phyloP scores from a whole-genome alignment of 30 jellyfish, hydroid and myxozoan genomes.

The Nemopilema nomurai region DNA sequence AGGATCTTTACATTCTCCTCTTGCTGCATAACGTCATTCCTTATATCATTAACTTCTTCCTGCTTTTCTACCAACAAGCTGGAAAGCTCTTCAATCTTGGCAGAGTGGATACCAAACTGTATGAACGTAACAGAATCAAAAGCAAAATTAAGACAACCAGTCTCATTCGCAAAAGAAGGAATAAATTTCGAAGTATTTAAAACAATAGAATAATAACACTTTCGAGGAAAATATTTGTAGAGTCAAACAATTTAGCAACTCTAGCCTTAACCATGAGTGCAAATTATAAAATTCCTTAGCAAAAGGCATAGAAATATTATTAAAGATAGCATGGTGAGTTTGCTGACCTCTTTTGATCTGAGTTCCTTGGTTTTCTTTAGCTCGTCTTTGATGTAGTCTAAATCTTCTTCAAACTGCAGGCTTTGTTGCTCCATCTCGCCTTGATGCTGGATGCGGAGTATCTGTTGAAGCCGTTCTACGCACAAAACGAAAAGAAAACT shows the following conservation, averaged over 20 bases:
- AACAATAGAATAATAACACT: too few relatives aligned
- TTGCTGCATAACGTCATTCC: slow-evolving; percentile 12
- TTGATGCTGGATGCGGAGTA: slow-evolving; percentile 70
- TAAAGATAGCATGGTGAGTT: too few relatives aligned
- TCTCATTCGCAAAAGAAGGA: neutral
- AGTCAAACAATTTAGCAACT: too few relatives aligned
- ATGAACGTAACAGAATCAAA: neutral
- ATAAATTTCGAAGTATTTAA: too few relatives aligned
- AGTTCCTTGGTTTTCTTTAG: slow-evolving; percentile 60
- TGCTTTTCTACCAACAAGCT: slow-evolving; percentile 37
- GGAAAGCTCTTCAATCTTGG: slow-evolving; percentile 73
- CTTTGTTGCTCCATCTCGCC: slow-evolving; percentile 62
- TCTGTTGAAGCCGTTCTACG: slow-evolving; percentile 68
- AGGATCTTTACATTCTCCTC: slow-evolving; percentile 49
- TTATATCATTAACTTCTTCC: slow-evolving; percentile 10
- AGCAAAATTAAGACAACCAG: neutral
- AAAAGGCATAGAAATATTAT: too few relatives aligned
- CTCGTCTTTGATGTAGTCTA: slow-evolving; percentile 50
- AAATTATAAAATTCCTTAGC: too few relatives aligned
- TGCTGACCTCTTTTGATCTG: slow-evolving; percentile 76
- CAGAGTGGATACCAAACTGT: slow-evolving; percentile 74
- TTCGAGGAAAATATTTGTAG: too few relatives aligned
- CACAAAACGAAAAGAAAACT: too few relatives aligned
- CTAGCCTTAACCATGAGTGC: too few relatives aligned
- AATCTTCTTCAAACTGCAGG: slow-evolving; percentile 60